These are phyloP conservation scores for Premnoplex brunnescens DNA, from an alignment of 2,797 vertebrate species.

Conservation along the genomic window DNA sequence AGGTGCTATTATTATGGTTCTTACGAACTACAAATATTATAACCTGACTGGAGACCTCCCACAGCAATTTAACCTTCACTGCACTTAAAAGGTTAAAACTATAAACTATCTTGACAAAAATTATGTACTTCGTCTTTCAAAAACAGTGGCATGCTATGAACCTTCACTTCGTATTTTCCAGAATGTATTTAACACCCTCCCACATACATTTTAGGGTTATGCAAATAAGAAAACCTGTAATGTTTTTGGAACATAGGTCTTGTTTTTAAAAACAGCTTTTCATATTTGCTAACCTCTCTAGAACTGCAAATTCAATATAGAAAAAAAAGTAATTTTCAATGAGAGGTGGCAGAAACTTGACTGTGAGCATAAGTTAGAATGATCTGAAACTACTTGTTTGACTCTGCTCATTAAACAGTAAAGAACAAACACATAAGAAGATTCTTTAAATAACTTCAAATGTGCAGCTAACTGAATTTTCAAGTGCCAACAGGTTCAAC, in stretches of 20 bases:
- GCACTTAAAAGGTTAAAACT: background rate
- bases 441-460: background rate
- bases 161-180: background rate
- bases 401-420: background rate
- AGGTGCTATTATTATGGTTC: background rate
- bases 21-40: background rate
- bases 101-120: background rate
- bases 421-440: background rate
- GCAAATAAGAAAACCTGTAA: conserved; percentile 17
- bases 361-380: background rate
- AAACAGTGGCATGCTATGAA: background rate
- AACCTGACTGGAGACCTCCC: background rate
- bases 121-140: background rate
- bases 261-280: conserved; percentile 5
- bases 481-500: background rate
- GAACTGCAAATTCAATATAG: background rate
- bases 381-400: background rate
- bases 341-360: background rate
- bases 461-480: background rate
- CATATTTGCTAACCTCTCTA: background rate
- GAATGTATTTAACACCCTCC: conserved; percentile 20
- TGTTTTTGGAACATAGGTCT: background rate
- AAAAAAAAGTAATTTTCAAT: background rate
- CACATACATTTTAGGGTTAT: background rate
- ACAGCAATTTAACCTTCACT: background rate